A percentile compares a stretch with the other conserved stretches of the same genome.
Evolutionary conservation across 1,140 invertebrate genomes (phyloP).

Genomic region (Papilio xuthus): DNA sequence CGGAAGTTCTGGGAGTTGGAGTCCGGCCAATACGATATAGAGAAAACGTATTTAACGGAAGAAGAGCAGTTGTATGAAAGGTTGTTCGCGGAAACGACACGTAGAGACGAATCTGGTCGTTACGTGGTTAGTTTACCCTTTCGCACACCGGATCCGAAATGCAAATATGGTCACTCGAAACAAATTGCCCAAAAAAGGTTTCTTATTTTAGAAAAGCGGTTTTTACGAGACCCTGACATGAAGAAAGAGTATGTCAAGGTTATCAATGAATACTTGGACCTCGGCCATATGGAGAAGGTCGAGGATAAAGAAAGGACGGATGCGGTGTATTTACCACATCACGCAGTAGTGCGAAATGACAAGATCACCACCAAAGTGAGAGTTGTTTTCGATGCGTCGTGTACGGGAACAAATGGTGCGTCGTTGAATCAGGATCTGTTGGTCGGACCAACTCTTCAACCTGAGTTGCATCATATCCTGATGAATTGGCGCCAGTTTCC

Average conservation of each 20-base stretch:
- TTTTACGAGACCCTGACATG: conserved; percentile 38
- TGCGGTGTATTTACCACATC: conserved; percentile 44
- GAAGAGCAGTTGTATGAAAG: conserved; percentile 39
- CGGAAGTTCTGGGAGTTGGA: conserved; percentile 45
- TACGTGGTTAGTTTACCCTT: conserved; percentile 45
- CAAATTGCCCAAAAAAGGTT: conserved; percentile 43
- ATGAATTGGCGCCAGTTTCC: conserved; percentile 41
- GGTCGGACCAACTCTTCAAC: conserved; percentile 43
- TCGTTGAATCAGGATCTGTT: conserved; percentile 44
- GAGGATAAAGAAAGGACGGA: conserved; percentile 7
- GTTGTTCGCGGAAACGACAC: no score
- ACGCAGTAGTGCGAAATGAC: conserved; percentile 42
- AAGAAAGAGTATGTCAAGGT: conserved; percentile 44
- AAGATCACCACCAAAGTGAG: conserved; percentile 42
- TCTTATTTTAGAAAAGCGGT: conserved; percentile 41
- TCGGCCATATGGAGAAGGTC: conserved; percentile 45
- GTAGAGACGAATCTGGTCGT: conserved; percentile 32
- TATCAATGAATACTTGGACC: conserved; percentile 46
- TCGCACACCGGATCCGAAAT: conserved; percentile 22
- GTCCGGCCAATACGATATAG: conserved; percentile 27
- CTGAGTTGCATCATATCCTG: conserved; percentile 41
- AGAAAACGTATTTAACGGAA: conserved; percentile 3
- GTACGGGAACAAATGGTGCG: neutral
- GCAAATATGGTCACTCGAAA: conserved; percentile 38
- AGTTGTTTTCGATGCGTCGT: conserved; percentile 5